phyloP scores from a whole-genome alignment of 2,797 vertebrate genomes.

The Spondyliosoma cantharus region DNA sequence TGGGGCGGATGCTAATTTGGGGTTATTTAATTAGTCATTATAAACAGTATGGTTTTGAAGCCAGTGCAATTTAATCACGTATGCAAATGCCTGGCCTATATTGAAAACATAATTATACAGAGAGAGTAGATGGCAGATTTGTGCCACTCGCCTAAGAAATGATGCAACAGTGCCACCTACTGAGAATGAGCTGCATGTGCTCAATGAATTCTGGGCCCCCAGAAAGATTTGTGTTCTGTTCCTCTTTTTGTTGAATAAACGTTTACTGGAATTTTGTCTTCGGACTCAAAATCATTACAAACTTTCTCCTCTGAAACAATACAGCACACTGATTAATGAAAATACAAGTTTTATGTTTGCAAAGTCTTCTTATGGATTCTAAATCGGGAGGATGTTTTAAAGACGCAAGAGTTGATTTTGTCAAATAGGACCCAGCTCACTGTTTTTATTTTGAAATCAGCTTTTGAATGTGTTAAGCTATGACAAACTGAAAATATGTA shows the following conservation, averaged over 20 bases:
- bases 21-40: slow-evolving; percentile 70
- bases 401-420: background rate
- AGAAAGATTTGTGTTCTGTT: background rate
- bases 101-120: slow-evolving; percentile 70
- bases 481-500: background rate
- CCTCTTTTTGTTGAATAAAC: background rate
- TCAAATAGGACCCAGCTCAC: background rate
- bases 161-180: slow-evolving; percentile 77
- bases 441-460: slow-evolving; percentile 3
- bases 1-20: slow-evolving; percentile 48
- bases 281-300: background rate
- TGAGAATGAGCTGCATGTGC: slow-evolving; percentile 49
- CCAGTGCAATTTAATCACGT: slow-evolving; percentile 68
- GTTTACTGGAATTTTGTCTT: background rate
- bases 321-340: background rate
- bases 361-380: background rate
- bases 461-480: slow-evolving; percentile 2
- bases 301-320: background rate
- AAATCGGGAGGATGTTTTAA: background rate
- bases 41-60: slow-evolving; percentile 67
- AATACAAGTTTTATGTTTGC: background rate
- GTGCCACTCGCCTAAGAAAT: slow-evolving; percentile 10
- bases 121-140: slow-evolving; percentile 13
- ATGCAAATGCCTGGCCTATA: slow-evolving; percentile 76
- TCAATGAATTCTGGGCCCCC: background rate